Conservation (phyloP, 2,113 vertebrate genomes). For the Dipodomys spectabilis region DNA sequence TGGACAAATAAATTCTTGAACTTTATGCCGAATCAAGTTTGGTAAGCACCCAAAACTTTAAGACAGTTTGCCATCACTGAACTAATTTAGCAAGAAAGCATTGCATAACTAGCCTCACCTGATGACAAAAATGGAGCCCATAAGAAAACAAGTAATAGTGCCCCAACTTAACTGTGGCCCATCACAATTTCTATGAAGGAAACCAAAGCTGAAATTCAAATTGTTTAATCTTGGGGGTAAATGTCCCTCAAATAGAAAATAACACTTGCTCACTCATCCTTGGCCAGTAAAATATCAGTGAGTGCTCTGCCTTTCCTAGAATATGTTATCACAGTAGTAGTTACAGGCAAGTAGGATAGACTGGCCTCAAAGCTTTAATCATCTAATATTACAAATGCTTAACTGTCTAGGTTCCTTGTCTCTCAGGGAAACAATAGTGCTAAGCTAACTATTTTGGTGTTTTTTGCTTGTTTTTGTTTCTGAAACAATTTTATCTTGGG, state of each 20-base stretch:
- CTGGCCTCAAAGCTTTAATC: background rate
- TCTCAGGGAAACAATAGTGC: background rate
- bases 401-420: background rate
- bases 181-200: background rate
- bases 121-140: background rate
- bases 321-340: background rate
- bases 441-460: background rate
- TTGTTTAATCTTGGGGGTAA: slow-evolving; percentile 21
- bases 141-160: background rate
- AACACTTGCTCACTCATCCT: background rate
- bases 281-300: background rate
- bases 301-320: background rate
- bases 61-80: background rate
- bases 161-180: background rate
- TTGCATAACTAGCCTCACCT: background rate
- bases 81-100: slow-evolving; percentile 4
- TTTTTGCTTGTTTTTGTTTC: slow-evolving; percentile 30
- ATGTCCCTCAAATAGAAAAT: slow-evolving; percentile 16
- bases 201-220: slow-evolving; percentile 3
- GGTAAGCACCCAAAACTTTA: background rate
- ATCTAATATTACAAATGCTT: slow-evolving; percentile 9
- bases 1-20: slow-evolving; percentile 19
- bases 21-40: background rate
- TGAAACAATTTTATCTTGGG: slow-evolving; percentile 21
- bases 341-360: background rate